A percentile compares a stretch with the other conserved stretches of the same genome.
phyloP scores from a whole-genome alignment of 2,888 invertebrate genomes.

The Macrophya alboannulata region DNA sequence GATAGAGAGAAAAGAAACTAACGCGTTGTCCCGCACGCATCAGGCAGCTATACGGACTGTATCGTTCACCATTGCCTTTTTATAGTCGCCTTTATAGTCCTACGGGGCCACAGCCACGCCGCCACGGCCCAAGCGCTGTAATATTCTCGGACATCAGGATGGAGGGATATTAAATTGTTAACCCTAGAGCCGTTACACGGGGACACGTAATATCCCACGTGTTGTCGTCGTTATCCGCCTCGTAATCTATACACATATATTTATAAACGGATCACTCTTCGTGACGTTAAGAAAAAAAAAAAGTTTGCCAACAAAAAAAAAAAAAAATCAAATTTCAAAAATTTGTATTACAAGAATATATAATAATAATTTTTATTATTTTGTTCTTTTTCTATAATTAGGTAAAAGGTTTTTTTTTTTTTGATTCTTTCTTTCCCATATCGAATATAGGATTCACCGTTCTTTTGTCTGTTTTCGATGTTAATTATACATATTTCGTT shows the following conservation, averaged over 20 bases:
- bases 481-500: background rate
- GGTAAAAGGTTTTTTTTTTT: too few relatives aligned
- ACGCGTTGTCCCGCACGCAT: conserved; percentile 6
- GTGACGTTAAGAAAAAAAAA: background rate
- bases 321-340: background rate
- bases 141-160: conserved; percentile 49
- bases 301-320: background rate
- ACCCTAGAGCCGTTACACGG: conserved; percentile 47
- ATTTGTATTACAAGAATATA: background rate
- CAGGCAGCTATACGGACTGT: conserved; percentile 26
- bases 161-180: conserved; percentile 53
- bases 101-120: background rate
- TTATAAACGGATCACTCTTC: background rate
- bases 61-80: conserved; percentile 42
- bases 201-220: conserved; percentile 44
- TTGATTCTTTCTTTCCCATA: too few relatives aligned
- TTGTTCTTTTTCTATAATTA: background rate
- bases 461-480: background rate
- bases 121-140: background rate
- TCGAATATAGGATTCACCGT: too few relatives aligned
- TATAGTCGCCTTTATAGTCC: conserved; percentile 49
- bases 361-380: background rate
- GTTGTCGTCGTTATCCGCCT: conserved; percentile 46
- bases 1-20: conserved; percentile 40
- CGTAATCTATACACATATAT: conserved; percentile 27